phyloP scores from a whole-genome alignment of 1,140 invertebrate genomes.

The Odontomachus brunneus region DNA sequence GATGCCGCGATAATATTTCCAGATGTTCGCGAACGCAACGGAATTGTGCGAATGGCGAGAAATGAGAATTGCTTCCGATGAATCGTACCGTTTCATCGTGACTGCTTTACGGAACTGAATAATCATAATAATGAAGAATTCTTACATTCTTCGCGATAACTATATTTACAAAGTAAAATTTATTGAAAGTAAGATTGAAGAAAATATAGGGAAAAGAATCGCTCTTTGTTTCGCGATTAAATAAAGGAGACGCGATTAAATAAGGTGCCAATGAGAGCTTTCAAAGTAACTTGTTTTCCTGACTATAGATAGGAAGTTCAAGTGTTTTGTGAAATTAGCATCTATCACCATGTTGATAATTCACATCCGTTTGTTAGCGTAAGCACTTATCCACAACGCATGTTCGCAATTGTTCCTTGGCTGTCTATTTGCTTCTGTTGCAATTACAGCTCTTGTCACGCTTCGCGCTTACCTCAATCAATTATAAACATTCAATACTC shows the following conservation, averaged over 20 bases:
- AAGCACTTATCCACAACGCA: constrained; percentile 33
- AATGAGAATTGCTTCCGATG: too few species aligned
- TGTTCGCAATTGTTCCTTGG: constrained; percentile 17
- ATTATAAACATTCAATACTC: constrained; percentile 7
- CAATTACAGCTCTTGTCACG: constrained; percentile 32
- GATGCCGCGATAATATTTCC: constrained; percentile 12
- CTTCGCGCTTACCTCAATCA: not conserved
- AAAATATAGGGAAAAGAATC: too few species aligned
- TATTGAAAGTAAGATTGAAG: too few species aligned
- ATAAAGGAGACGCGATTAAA: too few species aligned
- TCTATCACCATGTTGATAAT: constrained; percentile 20
- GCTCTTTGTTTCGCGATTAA: too few species aligned
- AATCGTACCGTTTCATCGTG: too few species aligned
- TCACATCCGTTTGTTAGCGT: constrained; percentile 12
- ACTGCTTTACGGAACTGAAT: too few species aligned
- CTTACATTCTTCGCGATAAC: too few species aligned
- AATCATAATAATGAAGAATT: too few species aligned
- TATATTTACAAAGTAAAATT: too few species aligned
- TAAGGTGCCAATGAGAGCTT: too few species aligned
- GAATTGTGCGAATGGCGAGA: too few species aligned
- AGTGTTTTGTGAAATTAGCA: constrained; percentile 1
- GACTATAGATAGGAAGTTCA: not conserved
- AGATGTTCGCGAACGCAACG: not conserved
- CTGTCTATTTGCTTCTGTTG: constrained; percentile 22
- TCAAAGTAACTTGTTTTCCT: not conserved